Evolutionary conservation across 2,888 invertebrate genomes (phyloP).

Genomic region (Elegia similella): DNA sequence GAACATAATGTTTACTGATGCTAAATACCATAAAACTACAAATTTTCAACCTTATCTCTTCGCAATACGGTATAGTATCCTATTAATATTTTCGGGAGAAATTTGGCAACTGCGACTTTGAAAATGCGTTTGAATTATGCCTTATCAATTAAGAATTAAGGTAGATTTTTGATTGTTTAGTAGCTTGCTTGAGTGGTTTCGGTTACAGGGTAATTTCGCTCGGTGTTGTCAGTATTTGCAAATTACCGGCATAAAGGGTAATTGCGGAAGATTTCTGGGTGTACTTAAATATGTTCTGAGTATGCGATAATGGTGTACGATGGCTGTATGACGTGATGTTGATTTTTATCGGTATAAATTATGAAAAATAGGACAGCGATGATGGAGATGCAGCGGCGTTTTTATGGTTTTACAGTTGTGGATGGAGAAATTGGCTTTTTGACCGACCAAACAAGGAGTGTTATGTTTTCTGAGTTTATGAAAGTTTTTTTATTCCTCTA

Average conservation of each 20-base stretch:
- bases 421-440: not conserved
- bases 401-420: not conserved
- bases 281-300: constrained; percentile 54
- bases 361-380: constrained; percentile 6
- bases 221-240: constrained; percentile 69
- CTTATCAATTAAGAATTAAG: constrained; percentile 10
- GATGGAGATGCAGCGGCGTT: not conserved
- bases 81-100: constrained; percentile 28
- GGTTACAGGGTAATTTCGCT: constrained; percentile 51
- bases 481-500: too few species aligned
- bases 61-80: constrained; percentile 37
- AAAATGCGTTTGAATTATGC: constrained; percentile 29
- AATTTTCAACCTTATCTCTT: constrained; percentile 37
- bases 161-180: constrained; percentile 20
- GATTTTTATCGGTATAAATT: constrained; percentile 31
- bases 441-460: not conserved
- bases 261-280: constrained; percentile 64
- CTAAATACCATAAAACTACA: constrained; percentile 29
- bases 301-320: constrained; percentile 47
- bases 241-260: constrained; percentile 71
- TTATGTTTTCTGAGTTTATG: too few species aligned
- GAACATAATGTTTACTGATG: constrained; percentile 74
- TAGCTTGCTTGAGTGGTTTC: constrained; percentile 25
- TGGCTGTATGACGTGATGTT: constrained; percentile 28
- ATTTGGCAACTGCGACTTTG: constrained; percentile 28